Percentiles rank a stretch among this genome's conserved stretches.
phyloP scores from a whole-genome alignment of 2,797 vertebrate genomes.

The Malurus leucopterus region DNA sequence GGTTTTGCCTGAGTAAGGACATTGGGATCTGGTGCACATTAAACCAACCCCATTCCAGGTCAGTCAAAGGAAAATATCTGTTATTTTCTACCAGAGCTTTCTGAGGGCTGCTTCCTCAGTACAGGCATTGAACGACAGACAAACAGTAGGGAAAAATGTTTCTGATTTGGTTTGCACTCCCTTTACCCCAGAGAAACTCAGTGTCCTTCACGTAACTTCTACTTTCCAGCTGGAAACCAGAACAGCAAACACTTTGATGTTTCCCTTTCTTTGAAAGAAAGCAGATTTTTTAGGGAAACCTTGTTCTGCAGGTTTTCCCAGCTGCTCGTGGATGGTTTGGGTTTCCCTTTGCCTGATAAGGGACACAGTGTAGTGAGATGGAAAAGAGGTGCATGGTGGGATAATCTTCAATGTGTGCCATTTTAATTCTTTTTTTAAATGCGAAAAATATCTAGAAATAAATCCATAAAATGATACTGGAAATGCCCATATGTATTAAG shows the following conservation, averaged over 20 bases:
- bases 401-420: background rate
- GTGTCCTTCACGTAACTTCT: background rate
- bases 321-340: background rate
- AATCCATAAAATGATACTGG: background rate
- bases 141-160: background rate
- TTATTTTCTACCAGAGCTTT: background rate
- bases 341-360: background rate
- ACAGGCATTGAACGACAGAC: background rate
- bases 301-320: background rate
- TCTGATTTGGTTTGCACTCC: background rate
- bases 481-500: background rate
- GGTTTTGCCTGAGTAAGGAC: background rate
- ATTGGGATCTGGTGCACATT: background rate
- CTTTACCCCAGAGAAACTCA: background rate
- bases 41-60: background rate
- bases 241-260: background rate
- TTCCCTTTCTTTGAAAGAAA: background rate
- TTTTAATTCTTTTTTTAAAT: background rate
- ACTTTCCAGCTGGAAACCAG: background rate
- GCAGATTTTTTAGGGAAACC: background rate
- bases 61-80: background rate
- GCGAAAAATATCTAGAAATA: background rate
- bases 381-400: background rate
- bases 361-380: background rate
- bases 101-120: background rate